Conservation (phyloP, 2,113 vertebrate genomes). For the Girardinichthys multiradiatus region DNA sequence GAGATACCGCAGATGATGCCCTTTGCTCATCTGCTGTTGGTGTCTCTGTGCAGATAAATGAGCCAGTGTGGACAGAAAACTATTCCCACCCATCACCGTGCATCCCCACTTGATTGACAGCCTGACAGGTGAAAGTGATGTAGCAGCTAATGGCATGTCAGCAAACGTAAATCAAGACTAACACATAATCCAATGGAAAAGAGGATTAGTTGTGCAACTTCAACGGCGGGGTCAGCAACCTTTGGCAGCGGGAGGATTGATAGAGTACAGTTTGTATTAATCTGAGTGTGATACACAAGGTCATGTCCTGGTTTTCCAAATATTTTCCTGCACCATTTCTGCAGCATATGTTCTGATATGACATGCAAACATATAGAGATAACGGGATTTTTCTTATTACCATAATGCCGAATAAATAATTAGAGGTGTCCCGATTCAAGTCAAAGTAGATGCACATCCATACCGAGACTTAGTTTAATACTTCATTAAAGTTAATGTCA, state of each 20-base stretch:
- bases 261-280: conserved; percentile 53
- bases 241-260: conserved; percentile 34
- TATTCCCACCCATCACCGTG: conserved; percentile 62
- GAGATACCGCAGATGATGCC: conserved; percentile 63
- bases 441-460: background rate
- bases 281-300: conserved; percentile 52
- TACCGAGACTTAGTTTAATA: background rate
- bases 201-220: conserved; percentile 41
- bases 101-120: conserved; percentile 71
- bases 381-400: too few relatives aligned
- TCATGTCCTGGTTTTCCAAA: conserved; percentile 23
- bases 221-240: conserved; percentile 56
- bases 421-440: background rate
- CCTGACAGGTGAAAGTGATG: conserved; percentile 76
- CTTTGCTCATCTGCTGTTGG: conserved; percentile 58
- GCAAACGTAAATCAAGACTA: conserved; percentile 77
- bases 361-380: too few relatives aligned
- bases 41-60: conserved; percentile 47
- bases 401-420: background rate
- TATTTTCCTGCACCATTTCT: background rate
- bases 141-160: conserved; percentile 78
- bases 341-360: too few relatives aligned
- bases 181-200: conserved; percentile 57
- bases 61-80: conserved; percentile 49
- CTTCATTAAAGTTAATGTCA: background rate